Evolutionary conservation across 92 coral and sea anemone genomes (phyloP).

Genomic region (Porites lobata): DNA sequence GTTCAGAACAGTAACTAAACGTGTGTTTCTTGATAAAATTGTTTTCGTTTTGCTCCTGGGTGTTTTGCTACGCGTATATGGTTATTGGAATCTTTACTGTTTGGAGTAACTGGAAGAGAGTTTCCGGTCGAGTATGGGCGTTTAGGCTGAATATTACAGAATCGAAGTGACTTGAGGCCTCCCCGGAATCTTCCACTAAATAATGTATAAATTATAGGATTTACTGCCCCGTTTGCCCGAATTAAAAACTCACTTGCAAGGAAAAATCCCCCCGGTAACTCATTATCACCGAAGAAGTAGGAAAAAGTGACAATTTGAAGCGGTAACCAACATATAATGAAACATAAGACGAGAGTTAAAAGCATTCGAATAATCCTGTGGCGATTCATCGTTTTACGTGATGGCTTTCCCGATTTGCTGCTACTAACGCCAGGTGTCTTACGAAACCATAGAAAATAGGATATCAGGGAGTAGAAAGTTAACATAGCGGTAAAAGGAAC

Average conservation of each 20-base stretch:
- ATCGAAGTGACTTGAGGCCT: conserved; percentile 18
- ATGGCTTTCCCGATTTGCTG: conserved; percentile 38
- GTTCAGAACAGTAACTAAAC: neutral
- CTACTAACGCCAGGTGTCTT: conserved; percentile 68
- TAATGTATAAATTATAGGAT: conserved; percentile 49
- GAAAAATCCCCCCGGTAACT: conserved; percentile 29
- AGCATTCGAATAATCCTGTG: conserved; percentile 65
- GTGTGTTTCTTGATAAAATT: neutral
- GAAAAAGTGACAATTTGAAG: conserved; percentile 65
- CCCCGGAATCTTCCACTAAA: conserved; percentile 55
- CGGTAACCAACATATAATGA: conserved; percentile 80
- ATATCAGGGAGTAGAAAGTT: conserved; percentile 65
- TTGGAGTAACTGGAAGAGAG: neutral
- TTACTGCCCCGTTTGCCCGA: conserved; percentile 71
- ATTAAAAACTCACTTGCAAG: conserved; percentile 59
- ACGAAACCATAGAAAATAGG: conserved; percentile 78
- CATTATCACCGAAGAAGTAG: conserved; percentile 27
- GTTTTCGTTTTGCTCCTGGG: neutral
- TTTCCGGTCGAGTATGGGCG: neutral
- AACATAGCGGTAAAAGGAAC: conserved; percentile 79
- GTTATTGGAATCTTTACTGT: neutral
- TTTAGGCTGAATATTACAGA: neutral
- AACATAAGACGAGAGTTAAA: conserved; percentile 59
- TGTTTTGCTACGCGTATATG: neutral
- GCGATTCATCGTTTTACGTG: conserved; percentile 19